Evolutionary conservation across 2,888 invertebrate genomes (phyloP), one percentile per base, ranked within the genome.

Genomic region (Polymixis flavicincta): DNA sequence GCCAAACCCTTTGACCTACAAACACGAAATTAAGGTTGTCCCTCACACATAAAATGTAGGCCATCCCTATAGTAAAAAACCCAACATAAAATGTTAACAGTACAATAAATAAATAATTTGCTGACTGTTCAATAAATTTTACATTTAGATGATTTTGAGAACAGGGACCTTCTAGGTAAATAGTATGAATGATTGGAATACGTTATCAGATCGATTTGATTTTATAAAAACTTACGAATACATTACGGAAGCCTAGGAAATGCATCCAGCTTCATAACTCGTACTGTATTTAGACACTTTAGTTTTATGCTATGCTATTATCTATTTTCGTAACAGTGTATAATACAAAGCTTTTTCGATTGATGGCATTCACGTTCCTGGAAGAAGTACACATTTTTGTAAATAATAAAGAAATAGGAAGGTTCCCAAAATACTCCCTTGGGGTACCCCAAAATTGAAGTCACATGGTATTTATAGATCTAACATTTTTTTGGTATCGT

Each of bases 1-100:
- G 80, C 74, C 87, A 74, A 85, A 87, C 85, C 85, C 87, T 85
- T 82, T 85, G 85, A 85, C 85, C 85, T 87, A 87, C 80, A 79
- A 83, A 80, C 75, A 59, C 19, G 54, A 67, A 80, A 87, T 79
- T 70, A 76, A 67, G 79, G 85, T 82, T 75, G 74, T 79, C 66
- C 54, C 66, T 79, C 52, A 9, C 45, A 45, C 45, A 66, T 71
- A 71, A 54, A 76, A 82, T 73, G 70, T 82, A 76, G 85, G 83
- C 42, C 72, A 61, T 54, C 72, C 72, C 63, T 61, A 25, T 52
- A 85, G 55, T 70, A 82, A 82, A 80, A 75, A 84, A 45, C 59
- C 32, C 14, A 84, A 45, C 66, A 55, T 80, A 67, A 67, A 50
- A 48, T 45, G 50, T 55, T 68, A 50, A 72, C 64, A 59, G 64